Evolutionary conservation across 1,140 invertebrate species (phyloP).

Genomic region (Cydia strobilella): DNA sequence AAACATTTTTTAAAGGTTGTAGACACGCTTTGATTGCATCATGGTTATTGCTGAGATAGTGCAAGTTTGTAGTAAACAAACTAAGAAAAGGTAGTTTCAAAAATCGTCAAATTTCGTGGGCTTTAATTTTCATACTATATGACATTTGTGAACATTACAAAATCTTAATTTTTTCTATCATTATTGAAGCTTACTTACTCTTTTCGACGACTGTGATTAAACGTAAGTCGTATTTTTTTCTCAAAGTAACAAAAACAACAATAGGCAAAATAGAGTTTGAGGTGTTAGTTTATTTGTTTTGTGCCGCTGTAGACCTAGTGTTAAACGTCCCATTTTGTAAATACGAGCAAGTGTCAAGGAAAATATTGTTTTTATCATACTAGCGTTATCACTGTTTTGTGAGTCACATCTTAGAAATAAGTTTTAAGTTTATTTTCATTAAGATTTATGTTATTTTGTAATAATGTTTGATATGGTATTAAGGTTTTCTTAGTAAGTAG

Average conservation of each 20-base stretch:
- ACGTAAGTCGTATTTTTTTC: not conserved
- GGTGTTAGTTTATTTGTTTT: conserved; percentile 61
- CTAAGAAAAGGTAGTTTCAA: no score
- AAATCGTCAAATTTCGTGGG: no score
- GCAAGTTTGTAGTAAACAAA: no score
- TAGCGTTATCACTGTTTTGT: conserved; percentile 61
- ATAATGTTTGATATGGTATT: no score
- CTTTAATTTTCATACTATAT: no score
- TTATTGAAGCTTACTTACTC: not conserved
- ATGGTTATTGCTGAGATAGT: no score
- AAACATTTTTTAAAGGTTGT: no score
- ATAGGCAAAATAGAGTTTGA: conserved; percentile 50
- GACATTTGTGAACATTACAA: no score
- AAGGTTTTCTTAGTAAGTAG: no score
- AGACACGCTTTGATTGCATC: no score
- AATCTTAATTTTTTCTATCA: no score
- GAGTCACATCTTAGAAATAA: conserved; percentile 35
- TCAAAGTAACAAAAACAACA: conserved; percentile 37
- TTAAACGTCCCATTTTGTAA: conserved; percentile 62
- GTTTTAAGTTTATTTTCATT: conserved; percentile 17
- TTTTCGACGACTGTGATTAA: not conserved
- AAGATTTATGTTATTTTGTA: not conserved
- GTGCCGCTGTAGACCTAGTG: conserved; percentile 60
- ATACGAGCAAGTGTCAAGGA: conserved; percentile 75
- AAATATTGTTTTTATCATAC: conserved; percentile 44